Base-by-base conservation (phyloP, 2,113 vertebrate species). In the Bos taurus region DNA sequence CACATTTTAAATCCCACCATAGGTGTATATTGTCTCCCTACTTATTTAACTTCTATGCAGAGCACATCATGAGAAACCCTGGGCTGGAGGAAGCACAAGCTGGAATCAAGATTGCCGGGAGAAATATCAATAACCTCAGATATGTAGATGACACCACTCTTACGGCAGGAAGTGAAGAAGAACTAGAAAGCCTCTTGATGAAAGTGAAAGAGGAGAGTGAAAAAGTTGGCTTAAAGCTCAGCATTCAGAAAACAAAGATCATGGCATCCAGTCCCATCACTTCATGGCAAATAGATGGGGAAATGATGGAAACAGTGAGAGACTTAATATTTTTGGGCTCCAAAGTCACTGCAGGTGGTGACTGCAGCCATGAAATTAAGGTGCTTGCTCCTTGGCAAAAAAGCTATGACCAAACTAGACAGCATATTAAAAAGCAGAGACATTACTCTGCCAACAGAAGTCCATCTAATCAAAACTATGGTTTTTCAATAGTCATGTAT, bases 1-100 rank as follows among this genome's bases (percentile, higher is more conserved):
- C 17, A 3, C 5, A 9, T 36, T 23, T 36, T 36, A 36, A n/a
- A 62, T 14, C 59, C 64, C 2, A 67, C 33, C 33, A 5, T 36
- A 36, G 64, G n/a, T 23, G 67, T 71, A 12, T 13, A 40, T 23
- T 40, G 67, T 40, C 19, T 12, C 19, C 19, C n/a, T 71, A 0
- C 19, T 40, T 71, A 71, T 71, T 40, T 71, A 23, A 40, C 67
- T 40, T 36, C 0, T 40, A 23, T 23, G n/a, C 67, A 71, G 67
- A 40, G n/a, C 0, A 23, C n/a, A 40, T 71, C n/a, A 40, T 71
- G 19, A 6, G 10, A 71, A 23, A 40, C 0, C 0, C 67, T 40
- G 67, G 19, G 67, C n/a, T 71, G 67, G 5, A 40, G 10, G 67
- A 71, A 71, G n/a, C n/a, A 71, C 19, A 36, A 3, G 1, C 67